Percentiles rank a stretch among this genome's conserved stretches.
Evolutionary conservation across 2,113 vertebrate species (phyloP).

Genomic region (Suricata suricatta): DNA sequence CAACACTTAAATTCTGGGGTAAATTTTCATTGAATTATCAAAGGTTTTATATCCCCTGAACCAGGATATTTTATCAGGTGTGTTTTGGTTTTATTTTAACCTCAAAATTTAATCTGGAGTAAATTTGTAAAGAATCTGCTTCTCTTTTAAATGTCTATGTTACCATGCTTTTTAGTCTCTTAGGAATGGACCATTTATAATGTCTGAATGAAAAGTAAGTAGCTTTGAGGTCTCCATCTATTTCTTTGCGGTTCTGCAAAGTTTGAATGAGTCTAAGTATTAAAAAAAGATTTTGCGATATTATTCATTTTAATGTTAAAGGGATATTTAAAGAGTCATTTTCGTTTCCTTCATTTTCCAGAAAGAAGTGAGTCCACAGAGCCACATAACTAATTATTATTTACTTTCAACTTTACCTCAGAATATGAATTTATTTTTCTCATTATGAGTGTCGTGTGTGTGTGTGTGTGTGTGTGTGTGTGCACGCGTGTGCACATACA

Average conservation of each 20-base stretch:
- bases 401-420: not conserved
- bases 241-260: not conserved
- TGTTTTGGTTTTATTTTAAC: not conserved
- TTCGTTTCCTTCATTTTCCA: not conserved
- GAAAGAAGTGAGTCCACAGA: not conserved
- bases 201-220: not conserved
- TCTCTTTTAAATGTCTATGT: not conserved
- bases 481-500: not conserved
- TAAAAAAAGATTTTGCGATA: not conserved
- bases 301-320: not conserved
- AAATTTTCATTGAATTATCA: not conserved
- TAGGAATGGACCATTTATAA: not conserved
- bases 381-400: not conserved
- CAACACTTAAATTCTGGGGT: not conserved
- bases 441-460: no score
- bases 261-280: not conserved
- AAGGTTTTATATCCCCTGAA: not conserved
- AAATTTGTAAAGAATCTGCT: not conserved
- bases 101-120: not conserved
- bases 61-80: not conserved
- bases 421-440: not conserved
- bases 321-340: not conserved
- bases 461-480: not conserved
- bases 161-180: not conserved
- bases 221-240: rapidly evolving